Base-by-base conservation (phyloP, 2,888 invertebrate genomes). In the Odontothrips loti region DNA sequence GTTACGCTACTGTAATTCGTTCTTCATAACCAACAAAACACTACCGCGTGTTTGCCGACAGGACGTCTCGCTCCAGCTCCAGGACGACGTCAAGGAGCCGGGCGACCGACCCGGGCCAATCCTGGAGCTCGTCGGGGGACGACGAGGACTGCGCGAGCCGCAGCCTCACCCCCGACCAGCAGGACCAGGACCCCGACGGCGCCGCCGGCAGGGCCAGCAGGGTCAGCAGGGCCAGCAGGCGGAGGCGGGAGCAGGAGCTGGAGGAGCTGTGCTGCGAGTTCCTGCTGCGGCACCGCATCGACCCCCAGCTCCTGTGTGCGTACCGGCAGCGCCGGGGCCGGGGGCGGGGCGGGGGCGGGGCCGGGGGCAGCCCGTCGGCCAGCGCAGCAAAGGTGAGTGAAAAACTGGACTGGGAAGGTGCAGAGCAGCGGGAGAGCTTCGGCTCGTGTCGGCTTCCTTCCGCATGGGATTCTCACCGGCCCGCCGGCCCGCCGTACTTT, bases 261-360 rank as follows among this genome's bases (percentile, higher is more conserved):
- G 68, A 75, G 68, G 81, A 81, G 48, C 51, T 81, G 51, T 47
- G 81, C 20, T 81, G 81, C 79, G 79, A 78, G 47, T 51, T 81
- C 29, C 79, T 81, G 47, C 78, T 81, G 48, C 81, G 81, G 23
- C 79, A 79, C 81, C 79, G 79, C 29, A 79, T 79, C 27, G n/a
- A 68, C 23, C 51, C 79, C 17, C 79, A 81, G 79, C 81, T 81
- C 23, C 68, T 75, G 68, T 75, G 68, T 27, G 68, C 68, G 11
- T 75, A 75, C 27, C 68, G 68, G 23, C 23, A 27, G 68, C 10
- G 23, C 68, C 68, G 68, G 20, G n/a, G 23, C 68, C 68, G 68
- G 34, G 34, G 34, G 34, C 34, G 34, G 34, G 3, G 3, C 34
- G 34, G 3, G 34, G 34, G 34, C 3, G 2, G 34, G 34, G 34